phyloP scores from a whole-genome alignment of 2,113 vertebrate species.

The Pelecanus crispus region DNA sequence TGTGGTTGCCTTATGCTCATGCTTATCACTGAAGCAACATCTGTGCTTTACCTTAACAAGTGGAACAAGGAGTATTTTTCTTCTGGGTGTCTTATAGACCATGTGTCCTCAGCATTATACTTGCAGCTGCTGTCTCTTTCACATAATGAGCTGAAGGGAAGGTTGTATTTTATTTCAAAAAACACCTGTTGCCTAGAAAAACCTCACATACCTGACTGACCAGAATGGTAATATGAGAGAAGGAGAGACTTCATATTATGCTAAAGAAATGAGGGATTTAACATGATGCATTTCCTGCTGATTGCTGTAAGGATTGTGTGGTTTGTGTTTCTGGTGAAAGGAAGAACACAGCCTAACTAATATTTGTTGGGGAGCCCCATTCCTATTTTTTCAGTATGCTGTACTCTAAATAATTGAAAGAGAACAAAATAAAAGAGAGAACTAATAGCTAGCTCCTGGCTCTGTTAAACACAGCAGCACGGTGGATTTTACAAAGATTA shows the following conservation, averaged over 20 bases:
- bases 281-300: not conserved
- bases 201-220: conserved; percentile 70
- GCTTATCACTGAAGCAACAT: conserved; percentile 61
- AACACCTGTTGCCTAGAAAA: conserved; percentile 75
- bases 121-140: conserved; percentile 75
- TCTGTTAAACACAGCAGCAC: conserved; percentile 13
- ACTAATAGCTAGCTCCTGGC: conserved; percentile 46
- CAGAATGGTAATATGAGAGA: conserved; percentile 69
- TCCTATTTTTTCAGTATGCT: conserved; percentile 36
- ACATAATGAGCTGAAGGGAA: conserved; percentile 60
- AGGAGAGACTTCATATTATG: not conserved
- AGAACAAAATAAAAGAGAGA: conserved; percentile 23
- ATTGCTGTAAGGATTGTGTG: conserved; percentile 28
- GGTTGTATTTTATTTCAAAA: conserved; percentile 74
- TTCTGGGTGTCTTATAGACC: conserved; percentile 61
- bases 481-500: conserved; percentile 56
- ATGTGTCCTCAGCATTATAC: conserved; percentile 70
- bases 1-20: conserved; percentile 43
- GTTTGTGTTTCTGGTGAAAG: conserved; percentile 21
- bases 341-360: conserved; percentile 15
- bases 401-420: conserved; percentile 47
- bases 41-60: conserved; percentile 71
- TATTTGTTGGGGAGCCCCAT: not conserved
- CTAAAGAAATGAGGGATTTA: conserved; percentile 26
- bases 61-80: conserved; percentile 69